Conservation (phyloP, 2,797 vertebrate genomes). For the Trachurus trachurus region DNA sequence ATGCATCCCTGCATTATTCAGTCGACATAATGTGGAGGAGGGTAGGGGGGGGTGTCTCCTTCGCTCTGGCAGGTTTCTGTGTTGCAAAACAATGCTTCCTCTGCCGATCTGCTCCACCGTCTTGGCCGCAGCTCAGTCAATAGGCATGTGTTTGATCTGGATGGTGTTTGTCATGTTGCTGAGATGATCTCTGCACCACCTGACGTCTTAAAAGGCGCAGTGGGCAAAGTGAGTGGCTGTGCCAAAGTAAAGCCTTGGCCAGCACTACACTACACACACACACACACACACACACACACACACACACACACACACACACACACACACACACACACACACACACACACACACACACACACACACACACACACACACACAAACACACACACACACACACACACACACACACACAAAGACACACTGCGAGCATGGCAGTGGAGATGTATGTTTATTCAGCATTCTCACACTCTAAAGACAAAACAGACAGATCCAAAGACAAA, state of each 20-base stretch:
- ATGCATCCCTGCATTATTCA: slow-evolving; percentile 24
- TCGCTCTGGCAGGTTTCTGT: slow-evolving; percentile 8
- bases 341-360: no score
- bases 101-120: slow-evolving; percentile 35
- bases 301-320: no score
- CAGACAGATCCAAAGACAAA: slow-evolving; percentile 40
- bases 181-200: slow-evolving; percentile 70
- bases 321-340: no score
- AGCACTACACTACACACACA: no score
- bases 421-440: slow-evolving; percentile 18
- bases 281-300: no score
- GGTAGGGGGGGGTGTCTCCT: background rate
- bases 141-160: slow-evolving; percentile 65
- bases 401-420: slow-evolving; percentile 32
- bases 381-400: slow-evolving; percentile 26
- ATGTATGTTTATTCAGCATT: slow-evolving; percentile 46
- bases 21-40: slow-evolving; percentile 21
- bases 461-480: slow-evolving; percentile 41
- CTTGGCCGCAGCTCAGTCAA: slow-evolving; percentile 58
- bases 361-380: no score
- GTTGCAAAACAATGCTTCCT: slow-evolving; percentile 26
- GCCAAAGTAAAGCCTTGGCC: slow-evolving; percentile 52
- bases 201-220: slow-evolving; percentile 69
- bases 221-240: slow-evolving; percentile 45
- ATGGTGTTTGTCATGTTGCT: slow-evolving; percentile 76